A percentile compares a stretch with the other conserved stretches of the same genome.
phyloP scores from a whole-genome alignment of 2,797 vertebrate genomes.

The Clarias fuscus region DNA sequence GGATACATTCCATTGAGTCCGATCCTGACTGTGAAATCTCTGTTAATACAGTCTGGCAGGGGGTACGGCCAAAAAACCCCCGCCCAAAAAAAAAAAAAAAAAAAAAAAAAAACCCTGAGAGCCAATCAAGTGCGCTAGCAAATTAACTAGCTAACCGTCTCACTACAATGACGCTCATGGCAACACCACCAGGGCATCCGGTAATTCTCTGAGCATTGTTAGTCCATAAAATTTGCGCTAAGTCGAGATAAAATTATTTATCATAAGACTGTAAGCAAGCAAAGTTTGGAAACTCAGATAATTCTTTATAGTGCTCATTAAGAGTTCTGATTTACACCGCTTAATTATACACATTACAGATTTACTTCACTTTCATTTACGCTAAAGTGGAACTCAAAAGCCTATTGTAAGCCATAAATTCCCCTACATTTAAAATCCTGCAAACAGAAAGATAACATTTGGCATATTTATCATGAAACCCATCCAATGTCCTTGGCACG shows the following conservation, averaged over 20 bases:
- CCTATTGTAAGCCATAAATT: neutral
- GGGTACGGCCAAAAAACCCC: slow-evolving; percentile 23
- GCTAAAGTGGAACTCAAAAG: neutral
- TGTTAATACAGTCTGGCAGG: slow-evolving; percentile 30
- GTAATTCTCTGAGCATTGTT: neutral
- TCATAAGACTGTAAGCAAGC: neutral
- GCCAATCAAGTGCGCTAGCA: slow-evolving; percentile 19
- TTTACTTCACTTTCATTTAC: slow-evolving; percentile 24
- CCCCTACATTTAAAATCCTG: slow-evolving; percentile 9
- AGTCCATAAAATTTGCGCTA: neutral
- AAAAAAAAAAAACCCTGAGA: slow-evolving; percentile 31
- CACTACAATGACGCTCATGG: neutral
- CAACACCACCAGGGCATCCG: neutral
- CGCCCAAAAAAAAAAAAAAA: neutral
- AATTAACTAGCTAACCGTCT: slow-evolving; percentile 11
- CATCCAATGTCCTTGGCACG: slow-evolving; percentile 47
- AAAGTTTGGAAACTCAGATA: neutral
- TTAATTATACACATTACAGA: slow-evolving; percentile 28
- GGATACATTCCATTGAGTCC: slow-evolving; percentile 26
- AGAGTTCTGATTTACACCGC: neutral
- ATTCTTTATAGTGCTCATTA: neutral
- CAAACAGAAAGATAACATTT: slow-evolving; percentile 16
- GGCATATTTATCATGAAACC: slow-evolving; percentile 51
- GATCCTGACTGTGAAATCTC: slow-evolving; percentile 33
- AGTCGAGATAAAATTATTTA: neutral